Conservation (phyloP, 2,113 vertebrate genomes). For the Numida meleagris region DNA sequence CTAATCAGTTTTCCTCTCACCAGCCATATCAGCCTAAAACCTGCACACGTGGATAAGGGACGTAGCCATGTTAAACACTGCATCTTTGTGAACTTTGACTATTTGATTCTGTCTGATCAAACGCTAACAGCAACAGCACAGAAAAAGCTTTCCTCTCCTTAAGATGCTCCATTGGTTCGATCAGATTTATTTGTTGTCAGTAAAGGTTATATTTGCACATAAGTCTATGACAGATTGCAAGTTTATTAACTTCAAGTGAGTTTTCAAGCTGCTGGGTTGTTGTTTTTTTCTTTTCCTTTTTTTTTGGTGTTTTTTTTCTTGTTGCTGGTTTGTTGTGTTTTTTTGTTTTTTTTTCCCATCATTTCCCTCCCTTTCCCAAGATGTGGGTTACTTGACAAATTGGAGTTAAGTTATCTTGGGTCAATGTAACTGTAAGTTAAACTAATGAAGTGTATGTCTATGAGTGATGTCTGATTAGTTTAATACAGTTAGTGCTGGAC, state of each 20-base stretch:
- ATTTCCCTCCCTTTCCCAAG: slow-evolving; percentile 17
- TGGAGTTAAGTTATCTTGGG: slow-evolving; percentile 73
- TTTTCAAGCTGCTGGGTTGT: slow-evolving; percentile 66
- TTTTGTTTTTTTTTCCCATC: slow-evolving; percentile 6
- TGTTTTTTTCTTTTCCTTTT: not conserved
- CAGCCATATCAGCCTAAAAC: slow-evolving; percentile 19
- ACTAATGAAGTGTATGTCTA: slow-evolving; percentile 73
- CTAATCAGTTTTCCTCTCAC: slow-evolving; percentile 27
- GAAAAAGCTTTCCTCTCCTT: slow-evolving; percentile 19
- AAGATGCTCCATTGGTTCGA: slow-evolving; percentile 54
- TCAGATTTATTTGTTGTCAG: slow-evolving; percentile 60
- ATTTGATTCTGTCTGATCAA: slow-evolving; percentile 36
- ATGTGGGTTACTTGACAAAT: slow-evolving; percentile 72
- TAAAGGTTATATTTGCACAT: slow-evolving; percentile 67
- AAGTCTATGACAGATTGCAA: slow-evolving; percentile 63
- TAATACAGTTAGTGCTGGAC: slow-evolving; percentile 70
- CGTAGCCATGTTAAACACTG: not conserved
- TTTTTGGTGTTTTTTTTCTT: not conserved
- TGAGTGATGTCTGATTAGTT: slow-evolving; percentile 74
- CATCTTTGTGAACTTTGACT: slow-evolving; percentile 50
- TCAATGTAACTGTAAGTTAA: slow-evolving; percentile 75
- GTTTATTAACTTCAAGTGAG: slow-evolving; percentile 66
- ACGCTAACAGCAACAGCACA: slow-evolving; percentile 1
- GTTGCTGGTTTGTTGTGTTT: not conserved
- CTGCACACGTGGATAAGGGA: not conserved